These are phyloP conservation scores for Rhinolophus ferrumequinum DNA, from an alignment of 2,113 vertebrate species.

Conservation along the genomic window DNA sequence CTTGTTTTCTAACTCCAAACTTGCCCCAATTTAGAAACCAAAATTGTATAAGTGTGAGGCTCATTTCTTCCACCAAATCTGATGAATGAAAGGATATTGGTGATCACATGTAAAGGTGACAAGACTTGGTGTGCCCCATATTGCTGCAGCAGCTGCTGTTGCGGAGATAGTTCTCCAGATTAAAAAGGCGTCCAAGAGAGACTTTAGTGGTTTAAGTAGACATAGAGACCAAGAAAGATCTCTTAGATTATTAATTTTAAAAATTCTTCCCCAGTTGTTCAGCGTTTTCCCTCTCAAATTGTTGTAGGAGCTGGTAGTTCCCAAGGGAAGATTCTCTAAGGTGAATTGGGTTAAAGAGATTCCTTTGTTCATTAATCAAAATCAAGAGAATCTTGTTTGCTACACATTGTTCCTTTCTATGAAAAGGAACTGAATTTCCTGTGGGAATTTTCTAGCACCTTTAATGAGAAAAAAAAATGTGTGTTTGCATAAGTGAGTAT, in stretches of 20 bases:
- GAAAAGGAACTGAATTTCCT: constrained; percentile 47
- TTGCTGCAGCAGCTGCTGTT: background rate
- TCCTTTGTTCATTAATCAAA: constrained; percentile 67
- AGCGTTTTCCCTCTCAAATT: background rate
- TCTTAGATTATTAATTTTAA: constrained; percentile 42
- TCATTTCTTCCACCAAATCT: background rate
- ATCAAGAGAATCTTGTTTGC: constrained; percentile 49
- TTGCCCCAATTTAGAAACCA: background rate
- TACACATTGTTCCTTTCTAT: constrained; percentile 54
- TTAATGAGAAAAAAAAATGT: constrained; percentile 20
- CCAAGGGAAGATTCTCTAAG: constrained; percentile 35
- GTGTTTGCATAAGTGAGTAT: constrained; percentile 12
- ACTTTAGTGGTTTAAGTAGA: background rate
- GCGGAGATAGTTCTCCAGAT: background rate
- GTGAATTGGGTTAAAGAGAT: background rate
- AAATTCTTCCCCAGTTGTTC: background rate
- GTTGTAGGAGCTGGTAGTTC: constrained; percentile 25
- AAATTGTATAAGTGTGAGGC: background rate
- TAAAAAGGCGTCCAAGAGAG: background rate
- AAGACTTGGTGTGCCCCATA: background rate
- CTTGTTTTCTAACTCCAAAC: background rate
- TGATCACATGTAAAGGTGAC: background rate
- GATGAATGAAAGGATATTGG: background rate
- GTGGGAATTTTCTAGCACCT: constrained; percentile 43
- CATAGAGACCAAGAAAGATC: background rate